Evolutionary conservation across 2,113 vertebrate genomes (phyloP), one percentile per base, ranked within the genome.

Genomic region (Asarcornis scutulata): DNA sequence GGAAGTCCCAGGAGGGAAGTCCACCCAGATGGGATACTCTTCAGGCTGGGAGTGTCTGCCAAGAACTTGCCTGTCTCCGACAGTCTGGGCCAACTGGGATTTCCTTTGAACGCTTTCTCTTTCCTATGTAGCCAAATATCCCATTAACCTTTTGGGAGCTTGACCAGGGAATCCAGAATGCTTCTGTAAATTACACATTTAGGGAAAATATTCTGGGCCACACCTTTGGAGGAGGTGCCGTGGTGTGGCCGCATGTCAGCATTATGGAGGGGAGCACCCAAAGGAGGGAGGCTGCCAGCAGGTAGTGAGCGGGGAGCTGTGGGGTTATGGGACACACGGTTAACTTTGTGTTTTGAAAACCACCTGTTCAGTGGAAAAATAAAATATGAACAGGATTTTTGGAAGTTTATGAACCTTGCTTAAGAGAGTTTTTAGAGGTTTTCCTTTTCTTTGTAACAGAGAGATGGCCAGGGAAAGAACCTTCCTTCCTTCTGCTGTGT

Each of bases 141-240:
- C 17, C 68, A 68, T 82, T 23, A 91, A 60, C 5, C 5, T 53
- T 75, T 23, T 77, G 32, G 36, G n/a, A 95, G 3, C 25, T 32
- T 64, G 60, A 72, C 6, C 9, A 86, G 26, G 34, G 22, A 56
- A 78, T 78, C 56, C 34, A 75, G 79, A 80, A 87, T 11, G 11
- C 58, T 94, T 69, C 34, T 46, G 15, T 66, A 71, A 93, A 84
- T 69, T 36, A 72, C 25, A 46, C 55, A 78, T 86, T 79, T 80
- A 74, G 40, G 67, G 76, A 67, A 87, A 83, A 69, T 56, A 58
- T 78, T 59, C 59, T 60, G 60, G 56, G 36, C 68, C 13, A 53
- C 66, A 36, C 9, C 34, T 60, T 63, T 66, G 69, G 68, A 94
- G 59, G 44, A 86, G 52, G 77, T 27, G 50, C 36, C 0, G 4